Base-by-base conservation (phyloP, 2,797 vertebrate genomes). In the Cyclopterus lumpus region DNA sequence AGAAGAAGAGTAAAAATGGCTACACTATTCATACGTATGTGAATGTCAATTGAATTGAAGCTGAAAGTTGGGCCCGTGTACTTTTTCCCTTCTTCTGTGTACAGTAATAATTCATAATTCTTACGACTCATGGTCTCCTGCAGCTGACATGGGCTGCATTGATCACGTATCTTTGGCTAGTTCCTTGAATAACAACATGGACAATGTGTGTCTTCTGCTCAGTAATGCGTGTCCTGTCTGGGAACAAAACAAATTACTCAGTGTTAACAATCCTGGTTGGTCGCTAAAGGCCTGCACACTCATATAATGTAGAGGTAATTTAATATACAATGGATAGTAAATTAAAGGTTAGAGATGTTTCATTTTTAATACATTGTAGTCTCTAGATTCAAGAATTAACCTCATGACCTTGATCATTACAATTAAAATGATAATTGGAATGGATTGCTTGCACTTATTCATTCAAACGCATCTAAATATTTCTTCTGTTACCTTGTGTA, bases 161-260 rank as follows among this genome's bases (percentile, higher is more conserved):
- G 36, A 69, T 82, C 57, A n/a, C 20, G 53, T 24, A 54, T 72
- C 66, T 57, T 79, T 69, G 64, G 53, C 80, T 71, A 2, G 32
- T 20, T 76, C 44, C 62, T 74, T 66, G 67, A 71, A 66, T 74
- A 80, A 80, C 83, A 84, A 77, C 86, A 80, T 64, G 60, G 62
- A 83, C 65, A 32, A 20, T 59, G 62, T 78, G 7, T 86, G 71
- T 87, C 81, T 82, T 71, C 67, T 81, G 86, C 81, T 90, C 86
- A 86, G 81, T 77, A 91, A 87, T 84, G 79, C 71, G 32, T 86
- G 75, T 85, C 87, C 80, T 4, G 66, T 79, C 64, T 76, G 82
- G 86, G 44, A 73, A 78, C 71, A 80, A 65, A 86, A 81, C 80
- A 89, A 91, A 93, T 92, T 85, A 91, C 76, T 86, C 53, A 81